phyloP scores from a whole-genome alignment of 2,888 invertebrate species.

The Drosophila melanosoma region DNA sequence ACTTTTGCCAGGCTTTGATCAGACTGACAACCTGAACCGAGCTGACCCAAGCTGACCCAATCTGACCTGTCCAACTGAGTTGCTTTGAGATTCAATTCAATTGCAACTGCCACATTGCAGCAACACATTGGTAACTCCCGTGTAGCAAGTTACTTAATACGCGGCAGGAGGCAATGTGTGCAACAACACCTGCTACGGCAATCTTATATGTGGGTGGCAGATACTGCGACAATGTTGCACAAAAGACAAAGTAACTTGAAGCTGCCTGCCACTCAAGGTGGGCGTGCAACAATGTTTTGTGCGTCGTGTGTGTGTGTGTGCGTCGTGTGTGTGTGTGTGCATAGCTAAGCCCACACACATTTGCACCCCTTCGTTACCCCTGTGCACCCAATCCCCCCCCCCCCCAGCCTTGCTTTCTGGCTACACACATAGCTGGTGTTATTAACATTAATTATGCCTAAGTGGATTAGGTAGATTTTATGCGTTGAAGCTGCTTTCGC shows the following conservation, averaged over 20 bases:
- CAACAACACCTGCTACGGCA: not conserved
- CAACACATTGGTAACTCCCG: not conserved
- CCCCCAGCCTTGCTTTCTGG: not conserved
- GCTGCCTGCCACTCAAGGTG: conserved; percentile 12
- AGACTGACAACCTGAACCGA: not conserved
- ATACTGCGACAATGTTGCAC: conserved; percentile 4
- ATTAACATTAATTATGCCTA: conserved; percentile 72
- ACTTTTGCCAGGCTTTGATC: not conserved
- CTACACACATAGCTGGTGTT: conserved; percentile 58
- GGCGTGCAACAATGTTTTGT: conserved; percentile 9
- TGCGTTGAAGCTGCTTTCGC: conserved; percentile 49
- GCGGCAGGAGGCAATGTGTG: not conserved
- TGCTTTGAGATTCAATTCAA: conserved; percentile 10
- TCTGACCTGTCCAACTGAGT: not conserved
- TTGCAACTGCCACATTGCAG: conserved; percentile 5
- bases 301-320: not conserved
- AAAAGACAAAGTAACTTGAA: conserved; percentile 22
- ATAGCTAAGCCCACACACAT: not conserved
- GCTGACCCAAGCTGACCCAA: too few relatives aligned
- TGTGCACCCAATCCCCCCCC: too few relatives aligned
- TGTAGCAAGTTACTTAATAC: not conserved
- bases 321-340: not conserved
- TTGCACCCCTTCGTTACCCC: not conserved
- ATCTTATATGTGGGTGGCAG: not conserved
- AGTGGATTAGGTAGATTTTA: conserved; percentile 73